Conservation (phyloP, 2,888 invertebrate genomes). For the Apotomis betuletana region DNA sequence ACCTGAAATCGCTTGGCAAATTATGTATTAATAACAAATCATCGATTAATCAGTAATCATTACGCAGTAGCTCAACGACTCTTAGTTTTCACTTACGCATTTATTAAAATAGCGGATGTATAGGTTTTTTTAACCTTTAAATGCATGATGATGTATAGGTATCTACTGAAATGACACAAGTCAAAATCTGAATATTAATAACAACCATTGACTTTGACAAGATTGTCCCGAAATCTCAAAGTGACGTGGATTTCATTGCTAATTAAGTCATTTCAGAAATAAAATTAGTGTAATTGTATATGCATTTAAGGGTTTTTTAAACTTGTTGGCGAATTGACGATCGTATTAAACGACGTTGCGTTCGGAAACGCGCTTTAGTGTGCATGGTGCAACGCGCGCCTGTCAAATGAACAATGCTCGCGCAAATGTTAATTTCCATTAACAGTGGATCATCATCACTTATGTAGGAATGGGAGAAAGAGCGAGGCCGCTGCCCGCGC, state of each 20-base stretch:
- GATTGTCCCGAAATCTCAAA: too few relatives aligned
- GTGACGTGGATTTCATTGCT: too few relatives aligned
- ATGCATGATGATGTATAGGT: too few relatives aligned
- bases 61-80: conserved; percentile 4
- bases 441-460: conserved; percentile 67
- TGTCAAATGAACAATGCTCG: conserved; percentile 54
- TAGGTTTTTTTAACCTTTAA: not conserved
- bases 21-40: too few relatives aligned
- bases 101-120: conserved; percentile 1
- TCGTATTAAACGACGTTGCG: not conserved
- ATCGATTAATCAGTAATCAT: not conserved
- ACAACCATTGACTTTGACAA: too few relatives aligned
- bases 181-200: too few relatives aligned
- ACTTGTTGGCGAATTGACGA: not conserved
- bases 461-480: conserved; percentile 82
- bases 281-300: too few relatives aligned
- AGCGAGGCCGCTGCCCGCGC: conserved; percentile 72
- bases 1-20: too few relatives aligned
- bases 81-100: conserved; percentile 5
- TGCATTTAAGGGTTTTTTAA: too few relatives aligned
- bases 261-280: too few relatives aligned
- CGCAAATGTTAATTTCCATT: conserved; percentile 65
- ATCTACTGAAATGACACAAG: too few relatives aligned
- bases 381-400: conserved; percentile 55
- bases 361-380: conserved; percentile 31